Evolutionary conservation across 2,113 vertebrate species (phyloP).

Genomic region (Pipa parva): DNA sequence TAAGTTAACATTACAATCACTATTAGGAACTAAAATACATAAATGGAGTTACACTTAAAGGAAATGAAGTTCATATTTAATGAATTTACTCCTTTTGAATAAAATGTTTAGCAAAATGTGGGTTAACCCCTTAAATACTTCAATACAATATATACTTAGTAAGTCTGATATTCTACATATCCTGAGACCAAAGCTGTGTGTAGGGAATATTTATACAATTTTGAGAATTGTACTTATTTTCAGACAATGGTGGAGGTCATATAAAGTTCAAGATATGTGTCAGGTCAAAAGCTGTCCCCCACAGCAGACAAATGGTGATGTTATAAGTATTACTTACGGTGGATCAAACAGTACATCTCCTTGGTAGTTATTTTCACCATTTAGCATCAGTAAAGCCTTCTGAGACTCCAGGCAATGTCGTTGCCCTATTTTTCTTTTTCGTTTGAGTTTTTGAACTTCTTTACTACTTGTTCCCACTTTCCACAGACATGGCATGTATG

Average conservation of each 20-base stretch:
- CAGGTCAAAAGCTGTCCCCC: conserved; percentile 56
- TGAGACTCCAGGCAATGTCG: conserved; percentile 56
- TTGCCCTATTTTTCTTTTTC: conserved; percentile 52
- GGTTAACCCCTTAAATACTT: not conserved
- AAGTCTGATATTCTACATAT: no score
- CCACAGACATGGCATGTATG: conserved; percentile 75
- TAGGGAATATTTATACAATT: conserved; percentile 44
- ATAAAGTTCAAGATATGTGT: conserved; percentile 60
- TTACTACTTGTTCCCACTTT: conserved; percentile 53
- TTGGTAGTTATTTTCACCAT: conserved; percentile 63
- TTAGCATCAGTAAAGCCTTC: conserved; percentile 64
- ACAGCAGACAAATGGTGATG: conserved; percentile 58
- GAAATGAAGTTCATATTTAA: no score
- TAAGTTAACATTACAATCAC: no score
- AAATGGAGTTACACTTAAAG: no score
- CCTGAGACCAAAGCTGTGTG: not conserved
- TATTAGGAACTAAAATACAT: no score
- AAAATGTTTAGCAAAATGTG: no score
- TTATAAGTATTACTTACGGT: conserved; percentile 71
- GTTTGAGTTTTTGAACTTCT: conserved; percentile 40
- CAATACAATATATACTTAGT: not conserved
- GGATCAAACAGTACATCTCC: conserved; percentile 58
- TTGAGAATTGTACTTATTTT: conserved; percentile 51
- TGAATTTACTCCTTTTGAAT: no score
- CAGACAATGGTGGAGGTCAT: conserved; percentile 57